Evolutionary conservation across 2,797 vertebrate genomes (phyloP).

Genomic region (Aulostomus chinensis): DNA sequence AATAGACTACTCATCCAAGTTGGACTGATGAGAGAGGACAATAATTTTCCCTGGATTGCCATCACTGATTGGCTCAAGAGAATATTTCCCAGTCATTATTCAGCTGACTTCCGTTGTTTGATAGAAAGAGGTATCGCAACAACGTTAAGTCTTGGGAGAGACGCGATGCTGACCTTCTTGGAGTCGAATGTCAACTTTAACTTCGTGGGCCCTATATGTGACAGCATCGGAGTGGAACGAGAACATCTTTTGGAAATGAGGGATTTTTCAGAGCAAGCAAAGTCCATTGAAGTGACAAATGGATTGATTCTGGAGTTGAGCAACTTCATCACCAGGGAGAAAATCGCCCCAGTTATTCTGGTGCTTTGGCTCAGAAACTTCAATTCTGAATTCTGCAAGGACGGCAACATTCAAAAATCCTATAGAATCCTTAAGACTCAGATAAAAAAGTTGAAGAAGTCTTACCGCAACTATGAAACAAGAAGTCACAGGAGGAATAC

Average conservation of each 20-base stretch:
- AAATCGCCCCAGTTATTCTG: conserved; percentile 71
- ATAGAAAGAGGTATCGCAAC: conserved; percentile 77
- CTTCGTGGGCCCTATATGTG: conserved; percentile 82
- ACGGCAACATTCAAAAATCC: conserved; percentile 68
- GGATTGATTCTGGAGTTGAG: conserved; percentile 79
- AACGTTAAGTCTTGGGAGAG: conserved; percentile 67
- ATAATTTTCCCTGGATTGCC: conserved; percentile 72
- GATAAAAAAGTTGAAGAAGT: conserved; percentile 69
- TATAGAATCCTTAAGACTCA: conserved; percentile 61
- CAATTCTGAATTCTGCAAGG: conserved; percentile 71
- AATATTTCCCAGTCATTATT: conserved; percentile 67
- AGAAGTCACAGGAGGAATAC: conserved; percentile 73
- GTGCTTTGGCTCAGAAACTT: conserved; percentile 81
- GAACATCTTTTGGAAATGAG: conserved; percentile 76
- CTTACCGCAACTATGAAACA: conserved; percentile 67
- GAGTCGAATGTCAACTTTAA: conserved; percentile 78
- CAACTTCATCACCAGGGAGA: conserved; percentile 75
- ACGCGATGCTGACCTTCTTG: conserved; percentile 68
- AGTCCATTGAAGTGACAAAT: conserved; percentile 78
- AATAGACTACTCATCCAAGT: conserved; percentile 81
- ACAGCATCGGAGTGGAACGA: conserved; percentile 79
- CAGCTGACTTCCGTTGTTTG: conserved; percentile 77
- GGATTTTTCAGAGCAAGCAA: conserved; percentile 77
- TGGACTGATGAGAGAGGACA: conserved; percentile 79
- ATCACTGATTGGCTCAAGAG: conserved; percentile 77